These are phyloP conservation scores for Coelogynopora nodosa DNA, from an alignment of 2,888 invertebrate species.

Conservation along the genomic window DNA sequence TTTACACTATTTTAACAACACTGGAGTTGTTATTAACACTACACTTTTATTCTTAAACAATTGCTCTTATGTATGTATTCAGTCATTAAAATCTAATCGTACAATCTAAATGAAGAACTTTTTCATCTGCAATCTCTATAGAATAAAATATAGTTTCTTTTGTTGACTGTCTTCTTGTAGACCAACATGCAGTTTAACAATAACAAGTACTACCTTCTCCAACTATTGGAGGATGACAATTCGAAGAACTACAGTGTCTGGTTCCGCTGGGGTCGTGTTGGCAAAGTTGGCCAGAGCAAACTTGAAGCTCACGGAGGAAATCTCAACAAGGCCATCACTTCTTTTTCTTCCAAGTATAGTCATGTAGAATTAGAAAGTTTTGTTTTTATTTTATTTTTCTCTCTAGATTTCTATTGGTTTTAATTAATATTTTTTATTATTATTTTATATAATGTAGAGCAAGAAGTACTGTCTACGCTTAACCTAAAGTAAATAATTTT, in stretches of 20 bases:
- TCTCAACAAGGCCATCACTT: conserved; percentile 61
- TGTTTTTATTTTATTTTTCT: background rate
- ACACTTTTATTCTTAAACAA: too few species aligned
- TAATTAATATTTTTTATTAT: background rate
- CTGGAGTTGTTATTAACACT: too few species aligned
- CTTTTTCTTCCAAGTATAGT: conserved; percentile 63
- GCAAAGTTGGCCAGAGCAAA: conserved; percentile 63
- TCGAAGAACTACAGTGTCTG: conserved; percentile 61
- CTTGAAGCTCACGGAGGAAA: conserved; percentile 59
- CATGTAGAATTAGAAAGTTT: background rate
- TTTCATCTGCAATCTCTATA: too few species aligned
- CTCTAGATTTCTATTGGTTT: background rate
- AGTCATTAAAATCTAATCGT: too few species aligned
- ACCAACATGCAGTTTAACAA: conserved; percentile 65
- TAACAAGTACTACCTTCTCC: conserved; percentile 65
- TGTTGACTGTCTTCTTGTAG: conserved; percentile 54
- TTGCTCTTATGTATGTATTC: too few species aligned
- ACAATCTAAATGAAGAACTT: too few species aligned
- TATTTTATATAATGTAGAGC: background rate
- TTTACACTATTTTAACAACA: too few species aligned
- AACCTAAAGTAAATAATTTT: too few species aligned
- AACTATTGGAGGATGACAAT: conserved; percentile 62
- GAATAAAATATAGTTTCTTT: conserved; percentile 45
- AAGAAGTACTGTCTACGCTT: too few species aligned
- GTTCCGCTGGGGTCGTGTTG: conserved; percentile 66